Percentiles rank a stretch among this genome's conserved stretches.
These are phyloP conservation scores for Etheostoma nigrum DNA, from an alignment of 2,797 vertebrate genomes.

Conservation along the genomic window DNA sequence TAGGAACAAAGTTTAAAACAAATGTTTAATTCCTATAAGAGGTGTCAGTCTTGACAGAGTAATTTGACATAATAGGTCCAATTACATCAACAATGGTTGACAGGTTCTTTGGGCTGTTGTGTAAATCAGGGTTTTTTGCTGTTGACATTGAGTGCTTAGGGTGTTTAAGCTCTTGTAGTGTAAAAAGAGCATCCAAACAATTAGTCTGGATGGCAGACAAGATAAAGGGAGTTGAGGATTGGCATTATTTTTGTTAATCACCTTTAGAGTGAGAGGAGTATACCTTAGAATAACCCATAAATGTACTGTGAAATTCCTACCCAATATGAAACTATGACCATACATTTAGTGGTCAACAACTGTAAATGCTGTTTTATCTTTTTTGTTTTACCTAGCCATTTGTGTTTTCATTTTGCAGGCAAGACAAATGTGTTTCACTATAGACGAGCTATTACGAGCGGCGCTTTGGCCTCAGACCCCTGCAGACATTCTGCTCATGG, in stretches of 20 bases:
- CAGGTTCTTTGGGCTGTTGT: slow-evolving; percentile 6
- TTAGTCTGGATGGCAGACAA: slow-evolving; percentile 21
- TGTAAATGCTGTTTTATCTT: slow-evolving; percentile 24
- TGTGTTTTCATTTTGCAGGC: slow-evolving; percentile 52
- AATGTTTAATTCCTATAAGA: slow-evolving; percentile 10
- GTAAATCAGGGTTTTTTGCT: slow-evolving; percentile 21
- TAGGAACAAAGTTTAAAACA: slow-evolving; percentile 1
- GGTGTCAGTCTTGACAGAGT: slow-evolving; percentile 29
- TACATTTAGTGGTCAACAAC: slow-evolving; percentile 10
- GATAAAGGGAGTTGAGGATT: slow-evolving; percentile 13
- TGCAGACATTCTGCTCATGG: slow-evolving; percentile 66
- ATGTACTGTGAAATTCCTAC: not conserved
- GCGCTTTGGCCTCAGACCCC: slow-evolving; percentile 62
- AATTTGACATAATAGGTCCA: slow-evolving; percentile 35
- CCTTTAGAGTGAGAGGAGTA: slow-evolving; percentile 16
- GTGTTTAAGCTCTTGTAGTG: slow-evolving; percentile 22
- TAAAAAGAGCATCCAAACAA: slow-evolving; percentile 21
- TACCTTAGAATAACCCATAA: not conserved
- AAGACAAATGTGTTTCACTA: slow-evolving; percentile 71
- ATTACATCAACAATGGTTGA: slow-evolving; percentile 29
- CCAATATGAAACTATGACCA: not conserved
- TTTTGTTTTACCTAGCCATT: slow-evolving; percentile 43
- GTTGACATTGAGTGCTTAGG: slow-evolving; percentile 15
- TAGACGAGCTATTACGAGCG: slow-evolving; percentile 72
- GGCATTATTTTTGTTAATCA: slow-evolving; percentile 16